These are phyloP conservation scores for Andrena camellia DNA, from an alignment of 2,888 invertebrate species.

Conservation along the genomic window DNA sequence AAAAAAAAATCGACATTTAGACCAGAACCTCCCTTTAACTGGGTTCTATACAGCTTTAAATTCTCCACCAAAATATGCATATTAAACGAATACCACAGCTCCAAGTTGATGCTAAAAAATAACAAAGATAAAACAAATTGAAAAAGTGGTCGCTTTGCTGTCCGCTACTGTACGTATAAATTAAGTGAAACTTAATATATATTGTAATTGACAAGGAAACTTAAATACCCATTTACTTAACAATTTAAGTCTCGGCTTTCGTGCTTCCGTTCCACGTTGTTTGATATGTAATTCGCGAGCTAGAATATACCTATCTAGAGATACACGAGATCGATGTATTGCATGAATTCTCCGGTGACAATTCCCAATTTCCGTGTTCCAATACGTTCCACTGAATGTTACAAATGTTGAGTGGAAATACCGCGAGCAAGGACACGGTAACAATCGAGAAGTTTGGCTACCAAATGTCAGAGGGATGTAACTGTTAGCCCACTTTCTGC, in stretches of 20 bases:
- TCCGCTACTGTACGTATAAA: no score
- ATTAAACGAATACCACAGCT: no score
- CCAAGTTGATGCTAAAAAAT: no score
- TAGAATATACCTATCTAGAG: background rate
- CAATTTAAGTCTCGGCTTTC: background rate
- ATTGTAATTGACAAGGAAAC: no score
- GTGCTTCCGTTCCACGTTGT: background rate
- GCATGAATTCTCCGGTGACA: background rate
- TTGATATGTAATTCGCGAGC: background rate
- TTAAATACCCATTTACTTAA: no score
- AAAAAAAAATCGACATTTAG: no score
- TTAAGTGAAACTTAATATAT: no score
- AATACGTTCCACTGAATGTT: background rate
- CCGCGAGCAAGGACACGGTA: background rate
- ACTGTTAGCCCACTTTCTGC: background rate
- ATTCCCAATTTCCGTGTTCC: constrained; percentile 1
- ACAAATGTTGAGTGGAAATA: background rate
- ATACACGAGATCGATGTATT: background rate
- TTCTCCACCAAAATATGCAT: no score
- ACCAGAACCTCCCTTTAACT: no score
- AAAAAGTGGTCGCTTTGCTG: no score
- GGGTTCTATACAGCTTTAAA: no score
- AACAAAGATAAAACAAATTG: no score
- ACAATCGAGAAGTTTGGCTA: constrained; percentile 9
- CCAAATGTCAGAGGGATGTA: background rate